Conservation (phyloP, 2,113 vertebrate genomes). For the Baryphthengus martii region DNA sequence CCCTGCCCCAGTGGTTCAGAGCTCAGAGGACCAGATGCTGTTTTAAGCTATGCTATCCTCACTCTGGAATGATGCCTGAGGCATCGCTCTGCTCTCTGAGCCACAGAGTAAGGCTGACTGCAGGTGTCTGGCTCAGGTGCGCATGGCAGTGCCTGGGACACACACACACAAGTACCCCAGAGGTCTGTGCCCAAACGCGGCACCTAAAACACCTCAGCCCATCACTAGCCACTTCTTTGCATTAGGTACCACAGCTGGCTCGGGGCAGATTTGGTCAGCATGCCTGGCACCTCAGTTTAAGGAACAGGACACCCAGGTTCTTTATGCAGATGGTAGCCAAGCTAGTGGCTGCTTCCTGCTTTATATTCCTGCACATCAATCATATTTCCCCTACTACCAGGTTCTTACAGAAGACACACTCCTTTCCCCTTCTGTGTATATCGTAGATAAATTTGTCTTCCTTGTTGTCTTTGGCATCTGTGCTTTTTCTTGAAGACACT, state of each 20-base stretch:
- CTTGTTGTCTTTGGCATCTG: neutral
- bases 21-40: neutral
- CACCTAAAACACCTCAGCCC: neutral
- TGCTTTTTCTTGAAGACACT: neutral
- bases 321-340: neutral
- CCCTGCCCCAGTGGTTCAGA: neutral
- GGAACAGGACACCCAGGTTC: neutral
- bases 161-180: accelerated
- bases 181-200: neutral
- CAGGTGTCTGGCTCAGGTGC: neutral
- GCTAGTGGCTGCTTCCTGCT: neutral
- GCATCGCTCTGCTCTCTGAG: neutral
- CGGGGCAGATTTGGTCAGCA: neutral
- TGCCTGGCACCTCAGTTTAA: neutral
- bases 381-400: neutral
- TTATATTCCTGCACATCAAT: slow-evolving; percentile 15
- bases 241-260: neutral
- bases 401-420: neutral
- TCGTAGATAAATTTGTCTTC: neutral
- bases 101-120: neutral
- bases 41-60: neutral
- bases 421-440: neutral
- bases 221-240: neutral
- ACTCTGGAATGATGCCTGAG: neutral
- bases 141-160: neutral